Conservation (phyloP, 1,140 invertebrate species). For the Pteromalus puparum region DNA sequence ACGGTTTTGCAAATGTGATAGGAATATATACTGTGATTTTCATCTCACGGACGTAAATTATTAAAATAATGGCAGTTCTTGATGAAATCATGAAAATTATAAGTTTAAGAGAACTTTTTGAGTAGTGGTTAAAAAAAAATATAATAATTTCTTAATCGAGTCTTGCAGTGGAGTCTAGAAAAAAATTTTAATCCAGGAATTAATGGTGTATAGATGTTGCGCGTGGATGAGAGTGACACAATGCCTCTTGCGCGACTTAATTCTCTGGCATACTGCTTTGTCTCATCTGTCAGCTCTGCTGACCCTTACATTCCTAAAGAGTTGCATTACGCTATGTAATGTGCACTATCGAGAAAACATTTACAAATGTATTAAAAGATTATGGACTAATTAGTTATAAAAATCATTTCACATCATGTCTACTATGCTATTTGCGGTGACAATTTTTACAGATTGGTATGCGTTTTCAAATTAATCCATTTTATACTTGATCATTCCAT, state of each 20-base stretch:
- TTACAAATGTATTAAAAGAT: not conserved
- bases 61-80: not conserved
- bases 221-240: not conserved
- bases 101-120: not conserved
- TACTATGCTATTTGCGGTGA: not conserved
- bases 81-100: slow-evolving; percentile 40
- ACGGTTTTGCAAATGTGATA: slow-evolving; percentile 35
- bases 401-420: not conserved
- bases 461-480: not conserved
- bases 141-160: not conserved
- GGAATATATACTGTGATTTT: slow-evolving; percentile 29
- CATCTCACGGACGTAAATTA: slow-evolving; percentile 12
- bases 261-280: slow-evolving; percentile 46
- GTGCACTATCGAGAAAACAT: slow-evolving; percentile 24
- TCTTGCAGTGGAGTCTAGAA: slow-evolving; percentile 5
- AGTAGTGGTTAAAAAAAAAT: not conserved
- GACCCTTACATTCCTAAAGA: slow-evolving; percentile 41
- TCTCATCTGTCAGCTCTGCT: slow-evolving; percentile 5
- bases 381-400: slow-evolving; percentile 26
- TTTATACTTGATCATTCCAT: slow-evolving; percentile 25
- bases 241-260: slow-evolving; percentile 39
- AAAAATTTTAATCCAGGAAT: slow-evolving; percentile 36
- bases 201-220: slow-evolving; percentile 30
- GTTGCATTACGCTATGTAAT: slow-evolving; percentile 2
- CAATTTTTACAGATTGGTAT: slow-evolving; percentile 13